Evolutionary conservation across 2,113 vertebrate species (phyloP).

Genomic region (Myodes glareolus): DNA sequence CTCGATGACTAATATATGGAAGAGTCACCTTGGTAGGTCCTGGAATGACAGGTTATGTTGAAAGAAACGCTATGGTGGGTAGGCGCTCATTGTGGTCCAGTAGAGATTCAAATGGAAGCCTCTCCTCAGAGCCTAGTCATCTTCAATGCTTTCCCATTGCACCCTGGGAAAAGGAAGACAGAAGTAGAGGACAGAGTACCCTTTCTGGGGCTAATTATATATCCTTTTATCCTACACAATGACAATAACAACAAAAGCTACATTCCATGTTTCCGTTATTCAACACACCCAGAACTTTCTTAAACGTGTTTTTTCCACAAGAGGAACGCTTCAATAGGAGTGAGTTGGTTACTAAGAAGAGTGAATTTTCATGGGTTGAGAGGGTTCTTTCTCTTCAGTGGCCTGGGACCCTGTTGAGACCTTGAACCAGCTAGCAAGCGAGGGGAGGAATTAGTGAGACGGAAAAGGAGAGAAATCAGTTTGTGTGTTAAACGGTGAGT

Average conservation of each 20-base stretch:
- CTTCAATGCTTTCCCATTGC: no score
- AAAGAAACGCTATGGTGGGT: neutral
- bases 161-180: neutral
- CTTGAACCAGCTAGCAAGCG: neutral
- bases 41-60: neutral
- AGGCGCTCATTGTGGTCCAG: neutral
- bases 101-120: neutral
- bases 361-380: slow-evolving; percentile 11
- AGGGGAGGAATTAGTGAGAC: neutral
- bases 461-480: neutral
- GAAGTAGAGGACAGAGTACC: neutral
- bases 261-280: neutral
- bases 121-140: neutral
- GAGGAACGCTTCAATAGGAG: neutral
- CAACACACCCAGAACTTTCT: neutral
- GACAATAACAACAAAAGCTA: neutral
- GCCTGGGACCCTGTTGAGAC: slow-evolving; percentile 26
- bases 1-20: neutral
- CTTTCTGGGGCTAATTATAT: neutral
- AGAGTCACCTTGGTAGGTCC: neutral
- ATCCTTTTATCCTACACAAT: neutral
- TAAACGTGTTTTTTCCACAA: neutral
- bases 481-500: slow-evolving; percentile 55
- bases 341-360: neutral
- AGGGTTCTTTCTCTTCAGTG: neutral